phyloP scores from a whole-genome alignment of 1,140 invertebrate genomes.

The Papilio aristodemus region DNA sequence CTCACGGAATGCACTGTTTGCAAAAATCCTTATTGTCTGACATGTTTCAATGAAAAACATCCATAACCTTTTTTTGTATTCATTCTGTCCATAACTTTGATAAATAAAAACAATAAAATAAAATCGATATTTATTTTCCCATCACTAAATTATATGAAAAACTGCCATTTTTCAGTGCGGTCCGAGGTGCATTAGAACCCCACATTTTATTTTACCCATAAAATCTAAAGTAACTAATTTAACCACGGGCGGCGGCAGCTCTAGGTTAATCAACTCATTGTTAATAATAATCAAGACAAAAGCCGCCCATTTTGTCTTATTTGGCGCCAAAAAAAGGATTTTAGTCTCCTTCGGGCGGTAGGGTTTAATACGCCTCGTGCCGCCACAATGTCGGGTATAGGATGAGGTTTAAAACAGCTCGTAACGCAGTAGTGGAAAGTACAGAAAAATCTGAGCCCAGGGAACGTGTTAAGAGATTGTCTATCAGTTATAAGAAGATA shows the following conservation, averaged over 20 bases:
- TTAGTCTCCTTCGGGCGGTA: constrained; percentile 38
- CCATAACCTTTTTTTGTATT: constrained; percentile 24
- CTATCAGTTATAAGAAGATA: too few relatives aligned
- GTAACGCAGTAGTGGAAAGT: too few relatives aligned
- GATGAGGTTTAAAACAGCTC: too few relatives aligned
- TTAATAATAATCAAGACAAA: constrained; percentile 25
- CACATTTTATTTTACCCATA: constrained; percentile 26
- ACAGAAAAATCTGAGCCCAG: too few relatives aligned
- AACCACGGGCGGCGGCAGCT: too few relatives aligned
- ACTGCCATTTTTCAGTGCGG: constrained; percentile 13
- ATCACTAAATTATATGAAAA: constrained; percentile 35
- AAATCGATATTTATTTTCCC: constrained; percentile 36
- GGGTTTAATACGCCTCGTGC: constrained; percentile 41
- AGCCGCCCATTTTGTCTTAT: constrained; percentile 25
- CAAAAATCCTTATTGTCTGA: constrained; percentile 43
- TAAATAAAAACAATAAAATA: constrained; percentile 36
- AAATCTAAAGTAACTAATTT: neutral
- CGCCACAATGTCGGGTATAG: too few relatives aligned
- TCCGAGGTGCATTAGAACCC: constrained; percentile 17
- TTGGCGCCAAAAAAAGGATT: constrained; percentile 22
- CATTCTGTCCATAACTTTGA: constrained; percentile 16
- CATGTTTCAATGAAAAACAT: constrained; percentile 41
- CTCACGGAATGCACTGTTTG: constrained; percentile 38
- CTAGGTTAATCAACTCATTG: neutral
- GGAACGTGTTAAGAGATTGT: too few relatives aligned